Evolutionary conservation across 2,888 invertebrate genomes (phyloP).

Genomic region (Hydriomena furcata): DNA sequence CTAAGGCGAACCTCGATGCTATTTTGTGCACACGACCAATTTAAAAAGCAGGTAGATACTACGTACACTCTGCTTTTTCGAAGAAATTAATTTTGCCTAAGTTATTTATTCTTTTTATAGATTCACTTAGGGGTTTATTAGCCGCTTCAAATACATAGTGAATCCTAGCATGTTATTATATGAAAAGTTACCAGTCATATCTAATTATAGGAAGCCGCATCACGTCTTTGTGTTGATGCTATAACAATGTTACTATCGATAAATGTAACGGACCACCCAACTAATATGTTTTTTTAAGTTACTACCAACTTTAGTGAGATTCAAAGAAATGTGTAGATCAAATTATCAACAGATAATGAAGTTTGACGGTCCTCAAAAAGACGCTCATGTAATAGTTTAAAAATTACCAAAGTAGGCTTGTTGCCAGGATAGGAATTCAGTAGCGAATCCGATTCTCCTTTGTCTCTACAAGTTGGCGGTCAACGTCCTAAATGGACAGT

Average conservation of each 20-base stretch:
- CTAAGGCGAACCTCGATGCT: constrained; percentile 10
- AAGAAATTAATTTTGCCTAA: constrained; percentile 5
- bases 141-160: not conserved
- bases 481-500: constrained; percentile 62
- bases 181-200: constrained; percentile 26
- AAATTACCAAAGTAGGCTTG: constrained; percentile 26
- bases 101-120: not conserved
- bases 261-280: constrained; percentile 34
- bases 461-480: constrained; percentile 54
- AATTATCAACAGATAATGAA: not conserved
- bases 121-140: constrained; percentile 17
- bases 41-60: not conserved
- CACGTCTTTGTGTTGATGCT: constrained; percentile 38
- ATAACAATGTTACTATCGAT: constrained; percentile 29
- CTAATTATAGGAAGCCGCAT: constrained; percentile 40
- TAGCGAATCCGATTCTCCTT: constrained; percentile 51
- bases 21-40: constrained; percentile 17
- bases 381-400: constrained; percentile 23
- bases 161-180: constrained; percentile 10
- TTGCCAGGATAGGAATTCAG: constrained; percentile 17
- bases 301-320: not conserved
- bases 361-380: not conserved
- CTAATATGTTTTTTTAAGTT: constrained; percentile 8
- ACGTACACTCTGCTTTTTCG: not conserved
- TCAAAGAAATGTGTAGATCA: not conserved